Evolutionary conservation across 2,888 invertebrate species (phyloP).

Genomic region (Caenorhabditis macrosperma): DNA sequence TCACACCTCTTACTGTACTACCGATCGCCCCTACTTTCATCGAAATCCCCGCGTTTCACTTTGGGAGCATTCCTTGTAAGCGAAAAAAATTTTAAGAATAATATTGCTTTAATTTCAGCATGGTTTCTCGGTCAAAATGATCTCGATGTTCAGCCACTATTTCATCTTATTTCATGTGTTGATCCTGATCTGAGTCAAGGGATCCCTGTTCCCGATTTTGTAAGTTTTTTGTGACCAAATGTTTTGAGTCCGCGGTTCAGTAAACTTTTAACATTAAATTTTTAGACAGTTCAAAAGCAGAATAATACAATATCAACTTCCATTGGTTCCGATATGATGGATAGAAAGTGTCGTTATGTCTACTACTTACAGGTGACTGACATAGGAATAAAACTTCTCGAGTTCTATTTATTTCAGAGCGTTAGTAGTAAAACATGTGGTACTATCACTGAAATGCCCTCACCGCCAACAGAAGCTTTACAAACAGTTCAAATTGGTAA

Average conservation of each 20-base stretch:
- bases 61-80: too few relatives aligned
- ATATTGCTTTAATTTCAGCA: constrained; percentile 59
- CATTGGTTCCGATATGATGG: constrained; percentile 75
- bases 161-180: constrained; percentile 74
- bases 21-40: too few relatives aligned
- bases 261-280: too few relatives aligned
- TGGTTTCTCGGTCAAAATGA: constrained; percentile 76
- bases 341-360: constrained; percentile 71
- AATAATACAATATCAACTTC: constrained; percentile 60
- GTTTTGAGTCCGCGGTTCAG: too few relatives aligned
- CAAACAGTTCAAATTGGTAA: constrained; percentile 70
- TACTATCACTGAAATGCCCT: constrained; percentile 59
- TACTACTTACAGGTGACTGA: constrained; percentile 63
- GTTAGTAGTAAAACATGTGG: constrained; percentile 59
- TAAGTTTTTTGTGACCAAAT: constrained; percentile 59
- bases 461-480: constrained; percentile 59
- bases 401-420: constrained; percentile 49
- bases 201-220: constrained; percentile 74
- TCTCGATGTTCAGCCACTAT: constrained; percentile 72
- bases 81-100: too few relatives aligned
- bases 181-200: constrained; percentile 71
- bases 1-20: too few relatives aligned
- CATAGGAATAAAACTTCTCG: background rate
- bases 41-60: too few relatives aligned
- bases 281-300: constrained; percentile 37